Percentiles rank a stretch among this genome's conserved stretches.
Evolutionary conservation across 2,888 invertebrate species (phyloP).

Genomic region (Drosophila borealis): DNA sequence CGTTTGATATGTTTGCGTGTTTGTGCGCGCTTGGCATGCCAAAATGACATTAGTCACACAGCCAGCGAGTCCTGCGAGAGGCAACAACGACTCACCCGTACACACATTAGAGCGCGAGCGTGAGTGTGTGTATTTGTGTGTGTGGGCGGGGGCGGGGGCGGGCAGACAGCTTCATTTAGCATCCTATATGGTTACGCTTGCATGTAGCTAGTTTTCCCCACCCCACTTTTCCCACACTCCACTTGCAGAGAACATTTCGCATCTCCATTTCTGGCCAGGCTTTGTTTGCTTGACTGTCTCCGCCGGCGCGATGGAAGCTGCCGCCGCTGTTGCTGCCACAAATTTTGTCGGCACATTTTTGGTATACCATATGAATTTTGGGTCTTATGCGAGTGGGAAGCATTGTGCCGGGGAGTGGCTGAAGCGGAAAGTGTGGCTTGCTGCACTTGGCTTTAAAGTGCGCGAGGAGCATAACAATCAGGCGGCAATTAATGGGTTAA

Average conservation of each 20-base stretch:
- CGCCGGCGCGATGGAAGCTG: constrained; percentile 16
- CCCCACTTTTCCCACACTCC: not conserved
- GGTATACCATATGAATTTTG: constrained; percentile 67
- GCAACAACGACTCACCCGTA: constrained; percentile 11
- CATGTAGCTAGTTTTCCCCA: constrained; percentile 18
- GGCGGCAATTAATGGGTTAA: constrained; percentile 2
- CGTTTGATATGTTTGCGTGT: constrained; percentile 63
- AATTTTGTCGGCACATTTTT: constrained; percentile 60
- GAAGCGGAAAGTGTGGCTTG: constrained; percentile 4
- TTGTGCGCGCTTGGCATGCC: constrained; percentile 71
- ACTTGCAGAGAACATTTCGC: constrained; percentile 27
- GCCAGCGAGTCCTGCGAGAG: constrained; percentile 24
- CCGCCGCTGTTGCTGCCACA: constrained; percentile 49
- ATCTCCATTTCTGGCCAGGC: constrained; percentile 27
- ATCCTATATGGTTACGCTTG: constrained; percentile 25
- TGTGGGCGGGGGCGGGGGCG: constrained; percentile 4
- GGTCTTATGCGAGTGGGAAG: constrained; percentile 24
- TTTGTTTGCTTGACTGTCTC: constrained; percentile 43
- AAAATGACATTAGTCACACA: constrained; percentile 78
- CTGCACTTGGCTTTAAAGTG: constrained; percentile 28
- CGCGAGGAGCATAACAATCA: constrained; percentile 1
- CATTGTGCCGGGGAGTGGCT: not conserved
- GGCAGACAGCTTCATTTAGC: constrained; percentile 62
- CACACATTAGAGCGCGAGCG: constrained; percentile 11
- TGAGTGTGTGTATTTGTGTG: constrained; percentile 8